Base-by-base conservation (phyloP, 2,888 invertebrate genomes). In the Pilophorus perplexus region DNA sequence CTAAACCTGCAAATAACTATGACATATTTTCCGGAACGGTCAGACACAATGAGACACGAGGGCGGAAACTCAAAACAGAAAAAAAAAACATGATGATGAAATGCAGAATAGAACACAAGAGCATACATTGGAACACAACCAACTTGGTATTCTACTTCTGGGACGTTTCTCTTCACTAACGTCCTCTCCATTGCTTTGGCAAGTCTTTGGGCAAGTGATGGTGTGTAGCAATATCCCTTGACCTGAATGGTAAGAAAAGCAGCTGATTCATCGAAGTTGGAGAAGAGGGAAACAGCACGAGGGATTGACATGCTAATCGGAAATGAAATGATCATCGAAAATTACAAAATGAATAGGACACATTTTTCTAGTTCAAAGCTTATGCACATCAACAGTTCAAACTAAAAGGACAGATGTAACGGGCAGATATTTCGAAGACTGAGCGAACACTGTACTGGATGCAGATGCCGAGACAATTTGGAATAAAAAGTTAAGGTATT, bases 211-310 rank as follows among this genome's bases (percentile, higher is more conserved):
- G 70, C 70, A 57, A 70, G 59, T 28, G 68, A 68, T 38, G 70
- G 70, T 46, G 70, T 70, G 66, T 67, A 70, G 64, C 66, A 66
- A 68, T 57, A 69, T 54, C 69, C 69, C 48, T 64, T 65, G 52
- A 69, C 67, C 66, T 66, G 46, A 14, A 23, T 16, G 48, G 12
- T 60, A 12, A 22, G 18, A 60, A 60, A 33, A 12, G 33, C 33
- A 12, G 12, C 12, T 33, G 6, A 33, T 6, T 33, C 33, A 33
- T 8, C 6, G 12, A 33, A 33, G 33, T 12, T 12, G 33, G 6
- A 6, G 12, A 6, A 33, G 12, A 12, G 33, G 33, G 12, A 33
- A 33, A 33, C 12, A 33, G 33, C 6, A 33, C 33, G 33, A 12
- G 6, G 6, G 33, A 33, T 12, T 33, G 33, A 33, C 6, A 33